Conservation (phyloP, 2,113 vertebrate species). For the Solea senegalensis region DNA sequence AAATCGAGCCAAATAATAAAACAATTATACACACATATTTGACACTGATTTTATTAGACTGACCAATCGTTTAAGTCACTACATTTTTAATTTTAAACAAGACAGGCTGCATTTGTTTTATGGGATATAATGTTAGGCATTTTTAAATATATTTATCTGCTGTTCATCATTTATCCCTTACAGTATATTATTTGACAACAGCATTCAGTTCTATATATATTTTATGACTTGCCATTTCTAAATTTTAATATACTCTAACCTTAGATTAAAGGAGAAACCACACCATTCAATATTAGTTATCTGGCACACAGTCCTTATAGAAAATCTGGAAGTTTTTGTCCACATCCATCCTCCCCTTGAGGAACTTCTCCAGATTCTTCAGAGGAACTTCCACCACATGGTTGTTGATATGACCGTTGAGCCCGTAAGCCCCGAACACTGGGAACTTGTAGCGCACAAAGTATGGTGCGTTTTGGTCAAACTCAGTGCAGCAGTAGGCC, state of each 20-base stretch:
- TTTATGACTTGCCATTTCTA: not conserved
- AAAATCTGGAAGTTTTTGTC: slow-evolving; percentile 81
- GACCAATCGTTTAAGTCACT: too few species aligned
- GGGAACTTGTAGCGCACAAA: slow-evolving; percentile 79
- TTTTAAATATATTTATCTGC: not conserved
- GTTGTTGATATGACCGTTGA: slow-evolving; percentile 74
- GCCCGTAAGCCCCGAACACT: slow-evolving; percentile 69
- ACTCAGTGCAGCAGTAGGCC: slow-evolving; percentile 75
- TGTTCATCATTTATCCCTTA: slow-evolving; percentile 14
- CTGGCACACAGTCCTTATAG: slow-evolving; percentile 75
- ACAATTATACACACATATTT: too few species aligned
- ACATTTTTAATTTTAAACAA: too few species aligned
- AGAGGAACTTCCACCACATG: slow-evolving; percentile 75
- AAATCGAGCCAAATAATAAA: not conserved
- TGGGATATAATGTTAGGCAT: not conserved
- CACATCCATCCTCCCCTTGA: slow-evolving; percentile 75
- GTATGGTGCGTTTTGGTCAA: slow-evolving; percentile 77
- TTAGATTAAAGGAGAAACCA: not conserved
- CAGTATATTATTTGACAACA: not conserved
- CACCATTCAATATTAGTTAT: slow-evolving; percentile 42
- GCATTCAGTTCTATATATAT: not conserved
- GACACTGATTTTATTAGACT: too few species aligned
- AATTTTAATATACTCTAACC: slow-evolving; percentile 2
- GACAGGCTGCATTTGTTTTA: not conserved
- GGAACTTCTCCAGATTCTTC: slow-evolving; percentile 77